Base-by-base conservation (phyloP, 2,797 vertebrate genomes). In the Intellagama lesueurii region DNA sequence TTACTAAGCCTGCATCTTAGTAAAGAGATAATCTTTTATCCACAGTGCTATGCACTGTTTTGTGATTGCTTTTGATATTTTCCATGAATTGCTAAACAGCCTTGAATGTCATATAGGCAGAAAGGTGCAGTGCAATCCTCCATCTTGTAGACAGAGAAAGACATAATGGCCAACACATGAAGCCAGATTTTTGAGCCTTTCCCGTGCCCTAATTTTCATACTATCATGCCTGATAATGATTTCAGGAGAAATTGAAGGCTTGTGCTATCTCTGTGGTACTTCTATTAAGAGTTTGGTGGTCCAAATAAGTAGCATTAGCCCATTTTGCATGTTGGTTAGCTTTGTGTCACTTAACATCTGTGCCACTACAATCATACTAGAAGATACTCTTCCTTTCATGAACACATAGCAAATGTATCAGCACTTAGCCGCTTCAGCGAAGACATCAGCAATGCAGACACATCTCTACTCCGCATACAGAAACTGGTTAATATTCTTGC, bases 271-370 rank as follows among this genome's bases (percentile, higher is more conserved):
- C 14, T 56, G 52, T 14, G 14, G 9, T 56, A 56, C 52, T 56
- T 56, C 52, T 56, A 56, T 56, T 2, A 9, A 14, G 52, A 14
- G 9, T 56, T 56, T 9, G 52, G 52, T 56, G 1, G 52, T 56
- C 52, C 52, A 11, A 56, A 56, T 56, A 56, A 56, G 52, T 2
- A 3, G 52, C 52, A 56, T 56, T 56, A 56, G 26, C 35, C 83
- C 88, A 85, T 89, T 94, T 92, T 95, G 93, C 93, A 70, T 52
- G 0, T 0, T 89, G 75, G 82, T 92, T 93, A 79, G 88, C 85
- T 92, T 81, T 90, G 92, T 94, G 91, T 96, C 92, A 95, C 91
- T 95, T 94, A 95, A 91, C 79, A 94, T 91, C 26, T 85, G 5
- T 94, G 94, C 90, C 91, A 77, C 2, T 60, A 72, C 94, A 94